Percentiles rank a stretch among this genome's conserved stretches.
phyloP scores from a whole-genome alignment of 2,113 vertebrate genomes.

The Agapornis roseicollis region DNA sequence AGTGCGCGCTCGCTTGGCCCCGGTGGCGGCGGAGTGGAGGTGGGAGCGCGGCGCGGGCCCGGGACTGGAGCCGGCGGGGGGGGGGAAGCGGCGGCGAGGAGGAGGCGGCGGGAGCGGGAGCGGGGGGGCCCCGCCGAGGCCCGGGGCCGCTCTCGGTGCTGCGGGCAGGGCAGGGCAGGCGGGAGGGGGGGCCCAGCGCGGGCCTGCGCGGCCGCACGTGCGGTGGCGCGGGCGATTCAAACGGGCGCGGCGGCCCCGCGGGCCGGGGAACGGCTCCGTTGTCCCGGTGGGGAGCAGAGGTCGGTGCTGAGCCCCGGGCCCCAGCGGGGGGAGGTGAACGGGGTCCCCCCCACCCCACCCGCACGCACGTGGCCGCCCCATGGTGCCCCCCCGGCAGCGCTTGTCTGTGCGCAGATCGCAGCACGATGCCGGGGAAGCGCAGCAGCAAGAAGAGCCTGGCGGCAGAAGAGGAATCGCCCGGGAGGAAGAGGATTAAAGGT shows the following conservation, averaged over 20 bases:
- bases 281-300: neutral
- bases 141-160: too few species aligned
- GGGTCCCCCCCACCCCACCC: too few species aligned
- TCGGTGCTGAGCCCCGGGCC: too few species aligned
- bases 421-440: slow-evolving; percentile 84
- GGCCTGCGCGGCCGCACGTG: neutral
- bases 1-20: too few species aligned
- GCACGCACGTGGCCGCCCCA: fast-evolving
- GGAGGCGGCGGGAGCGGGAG: too few species aligned
- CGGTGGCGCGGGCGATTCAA: neutral
- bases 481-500: slow-evolving; percentile 86
- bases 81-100: too few species aligned
- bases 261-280: too few species aligned
- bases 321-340: too few species aligned
- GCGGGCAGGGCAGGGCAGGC: too few species aligned
- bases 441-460: slow-evolving; percentile 69
- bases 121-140: too few species aligned
- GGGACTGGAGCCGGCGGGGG: too few species aligned
- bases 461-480: slow-evolving; percentile 60
- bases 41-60: neutral
- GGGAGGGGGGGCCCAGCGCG: too few species aligned
- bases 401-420: neutral
- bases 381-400: neutral
- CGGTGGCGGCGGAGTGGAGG: neutral
- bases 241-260: neutral